A percentile compares a stretch with the other conserved stretches of the same genome.
phyloP scores from a whole-genome alignment of 1,140 invertebrate species.

The Drosophila nasuta region DNA sequence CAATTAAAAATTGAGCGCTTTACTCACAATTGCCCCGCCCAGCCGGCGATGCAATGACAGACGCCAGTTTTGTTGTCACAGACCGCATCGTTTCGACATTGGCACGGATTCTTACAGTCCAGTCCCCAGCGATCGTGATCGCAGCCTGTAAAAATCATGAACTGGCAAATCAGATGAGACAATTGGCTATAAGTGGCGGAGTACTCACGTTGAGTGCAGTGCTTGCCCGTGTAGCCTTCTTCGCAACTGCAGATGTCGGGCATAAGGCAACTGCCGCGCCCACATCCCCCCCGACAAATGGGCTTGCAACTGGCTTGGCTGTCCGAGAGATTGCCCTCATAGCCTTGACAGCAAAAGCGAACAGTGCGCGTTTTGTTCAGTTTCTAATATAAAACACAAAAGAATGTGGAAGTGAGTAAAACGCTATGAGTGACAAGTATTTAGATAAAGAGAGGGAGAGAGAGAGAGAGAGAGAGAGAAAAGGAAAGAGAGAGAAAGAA shows the following conservation, averaged over 20 bases:
- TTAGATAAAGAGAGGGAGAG: not conserved
- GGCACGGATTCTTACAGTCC: slow-evolving; percentile 73
- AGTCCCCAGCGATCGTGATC: slow-evolving; percentile 83
- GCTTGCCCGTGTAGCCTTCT: slow-evolving; percentile 78
- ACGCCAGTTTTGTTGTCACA: slow-evolving; percentile 79
- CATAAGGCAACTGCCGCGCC: slow-evolving; percentile 77
- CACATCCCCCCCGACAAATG: slow-evolving; percentile 80
- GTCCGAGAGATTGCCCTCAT: slow-evolving; percentile 78
- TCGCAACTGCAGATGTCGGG: slow-evolving; percentile 80
- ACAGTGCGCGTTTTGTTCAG: slow-evolving; percentile 79
- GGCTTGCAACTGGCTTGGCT: slow-evolving; percentile 79
- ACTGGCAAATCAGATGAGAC: not conserved
- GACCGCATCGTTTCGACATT: slow-evolving; percentile 74
- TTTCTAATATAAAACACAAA: slow-evolving; percentile 45
- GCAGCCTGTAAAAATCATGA: slow-evolving; percentile 53
- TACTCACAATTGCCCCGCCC: slow-evolving; percentile 78
- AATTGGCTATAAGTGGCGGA: not conserved
- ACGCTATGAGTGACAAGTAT: not conserved
- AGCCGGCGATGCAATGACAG: slow-evolving; percentile 77
- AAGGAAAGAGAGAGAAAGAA: not conserved
- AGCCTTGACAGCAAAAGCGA: slow-evolving; percentile 80
- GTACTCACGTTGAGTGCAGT: slow-evolving; percentile 80
- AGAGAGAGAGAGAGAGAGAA: not conserved
- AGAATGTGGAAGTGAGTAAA: not conserved
- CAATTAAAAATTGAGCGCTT: not conserved